A percentile compares a stretch with the other conserved stretches of the same genome.
These are phyloP conservation scores for Paramormyrops hopkinsi DNA, from an alignment of 2,797 vertebrate genomes.

Conservation along the genomic window DNA sequence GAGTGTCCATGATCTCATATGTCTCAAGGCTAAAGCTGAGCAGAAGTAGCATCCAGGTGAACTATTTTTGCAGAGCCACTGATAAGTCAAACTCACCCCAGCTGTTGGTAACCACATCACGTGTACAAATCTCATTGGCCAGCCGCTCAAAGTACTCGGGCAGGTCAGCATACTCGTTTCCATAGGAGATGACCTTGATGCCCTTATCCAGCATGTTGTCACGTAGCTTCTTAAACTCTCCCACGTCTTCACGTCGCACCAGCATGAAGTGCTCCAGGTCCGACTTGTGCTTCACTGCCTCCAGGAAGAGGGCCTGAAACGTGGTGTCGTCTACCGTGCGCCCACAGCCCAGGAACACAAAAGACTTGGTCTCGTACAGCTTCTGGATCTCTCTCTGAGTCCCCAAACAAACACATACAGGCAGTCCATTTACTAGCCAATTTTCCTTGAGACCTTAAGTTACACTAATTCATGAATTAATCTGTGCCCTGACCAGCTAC, in stretches of 20 bases:
- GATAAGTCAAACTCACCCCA: conserved; percentile 50
- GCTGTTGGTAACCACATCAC: conserved; percentile 57
- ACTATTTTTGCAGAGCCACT: background rate
- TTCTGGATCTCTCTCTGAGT: conserved; percentile 91
- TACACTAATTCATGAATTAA: background rate
- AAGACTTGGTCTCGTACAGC: conserved; percentile 88
- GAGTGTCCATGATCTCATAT: background rate
- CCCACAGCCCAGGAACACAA: conserved; percentile 90
- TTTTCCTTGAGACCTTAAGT: background rate
- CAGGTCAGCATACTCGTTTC: conserved; percentile 79
- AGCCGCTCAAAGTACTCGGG: conserved; percentile 88
- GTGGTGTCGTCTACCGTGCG: conserved; percentile 93
- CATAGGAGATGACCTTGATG: conserved; percentile 93
- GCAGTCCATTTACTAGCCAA: background rate
- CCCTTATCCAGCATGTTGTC: conserved; percentile 97
- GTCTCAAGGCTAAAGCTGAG: background rate
- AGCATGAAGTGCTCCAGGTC: conserved; percentile 97
- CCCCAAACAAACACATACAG: background rate
- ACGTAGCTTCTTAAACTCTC: conserved; percentile 89
- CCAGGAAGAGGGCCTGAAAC: conserved; percentile 90
- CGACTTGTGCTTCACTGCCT: conserved; percentile 91
- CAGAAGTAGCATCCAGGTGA: background rate
- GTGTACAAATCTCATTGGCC: conserved; percentile 77
- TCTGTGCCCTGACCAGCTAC: background rate
- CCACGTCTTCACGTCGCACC: conserved; percentile 83